These are phyloP conservation scores for Siderastrea radians DNA, from an alignment of 92 coral and sea anemone genomes.

Conservation along the genomic window DNA sequence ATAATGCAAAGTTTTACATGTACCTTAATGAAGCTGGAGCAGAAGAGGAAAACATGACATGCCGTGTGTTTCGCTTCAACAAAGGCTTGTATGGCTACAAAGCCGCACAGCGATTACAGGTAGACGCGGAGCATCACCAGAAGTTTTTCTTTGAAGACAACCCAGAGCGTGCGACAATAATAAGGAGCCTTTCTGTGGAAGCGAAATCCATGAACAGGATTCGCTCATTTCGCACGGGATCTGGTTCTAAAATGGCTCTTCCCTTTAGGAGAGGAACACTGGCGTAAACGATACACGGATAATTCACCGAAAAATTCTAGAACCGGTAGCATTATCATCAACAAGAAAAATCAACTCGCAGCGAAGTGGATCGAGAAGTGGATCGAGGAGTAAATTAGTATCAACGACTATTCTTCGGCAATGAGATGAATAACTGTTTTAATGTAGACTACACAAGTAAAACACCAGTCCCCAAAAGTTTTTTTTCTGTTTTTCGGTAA, in stretches of 20 bases:
- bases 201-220: constrained; percentile 24
- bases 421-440: too few species aligned
- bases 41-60: constrained; percentile 4
- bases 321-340: too few species aligned
- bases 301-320: too few species aligned
- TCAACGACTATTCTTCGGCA: too few species aligned
- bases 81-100: constrained; percentile 84
- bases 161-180: constrained; percentile 30
- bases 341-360: too few species aligned
- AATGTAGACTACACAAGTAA: too few species aligned
- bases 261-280: constrained; percentile 18
- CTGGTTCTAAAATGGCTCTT: constrained; percentile 13
- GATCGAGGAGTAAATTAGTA: too few species aligned
- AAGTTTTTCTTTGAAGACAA: constrained; percentile 57
- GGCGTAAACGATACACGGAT: background rate
- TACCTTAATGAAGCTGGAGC: constrained; percentile 40
- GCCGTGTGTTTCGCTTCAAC: constrained; percentile 61
- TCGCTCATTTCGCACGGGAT: constrained; percentile 19
- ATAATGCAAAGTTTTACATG: constrained; percentile 76
- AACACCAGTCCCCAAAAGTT: too few species aligned
- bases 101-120: constrained; percentile 80
- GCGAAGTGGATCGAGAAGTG: too few species aligned
- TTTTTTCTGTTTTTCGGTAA: too few species aligned
- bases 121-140: constrained; percentile 80
- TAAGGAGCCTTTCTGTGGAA: constrained; percentile 34